Percentiles rank a stretch among this genome's conserved stretches.
phyloP scores from a whole-genome alignment of 1,140 invertebrate genomes.

The Brachionus angularis region DNA sequence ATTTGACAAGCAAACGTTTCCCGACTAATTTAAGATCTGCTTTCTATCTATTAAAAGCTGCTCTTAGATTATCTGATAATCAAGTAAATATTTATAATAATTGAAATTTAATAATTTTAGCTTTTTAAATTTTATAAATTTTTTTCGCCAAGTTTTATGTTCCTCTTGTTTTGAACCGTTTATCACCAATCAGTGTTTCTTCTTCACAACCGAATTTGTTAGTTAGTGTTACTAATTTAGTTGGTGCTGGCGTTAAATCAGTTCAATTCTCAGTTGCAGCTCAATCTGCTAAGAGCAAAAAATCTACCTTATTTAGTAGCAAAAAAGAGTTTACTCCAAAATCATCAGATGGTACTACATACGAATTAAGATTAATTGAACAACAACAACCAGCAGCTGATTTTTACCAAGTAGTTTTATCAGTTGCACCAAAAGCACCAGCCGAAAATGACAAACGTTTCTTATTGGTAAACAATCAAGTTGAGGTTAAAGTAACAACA shows the following conservation, averaged over 20 bases:
- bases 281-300: slow-evolving; percentile 17
- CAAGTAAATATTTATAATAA: neutral
- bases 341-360: slow-evolving; percentile 42
- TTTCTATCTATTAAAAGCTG: slow-evolving; percentile 9
- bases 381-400: slow-evolving; percentile 14
- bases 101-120: too few relatives aligned
- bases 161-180: slow-evolving; percentile 26
- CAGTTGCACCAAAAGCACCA: slow-evolving; percentile 11
- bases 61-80: neutral
- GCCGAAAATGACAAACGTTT: slow-evolving; percentile 21
- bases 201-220: neutral
- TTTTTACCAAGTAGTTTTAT: slow-evolving; percentile 25
- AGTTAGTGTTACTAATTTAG: slow-evolving; percentile 7
- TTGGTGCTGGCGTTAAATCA: slow-evolving; percentile 1
- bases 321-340: slow-evolving; percentile 29
- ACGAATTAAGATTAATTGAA: slow-evolving; percentile 17
- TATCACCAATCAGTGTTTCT: slow-evolving; percentile 6
- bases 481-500: slow-evolving; percentile 49
- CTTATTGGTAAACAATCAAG: slow-evolving; percentile 14
- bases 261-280: slow-evolving; percentile 18
- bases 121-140: neutral
- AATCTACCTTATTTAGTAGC: slow-evolving; percentile 8
- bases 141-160: slow-evolving; percentile 15
- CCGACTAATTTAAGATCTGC: slow-evolving; percentile 62
- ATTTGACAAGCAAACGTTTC: slow-evolving; percentile 62